phyloP scores from a whole-genome alignment of 1,140 invertebrate species.

The Pachypeltis micranthus region DNA sequence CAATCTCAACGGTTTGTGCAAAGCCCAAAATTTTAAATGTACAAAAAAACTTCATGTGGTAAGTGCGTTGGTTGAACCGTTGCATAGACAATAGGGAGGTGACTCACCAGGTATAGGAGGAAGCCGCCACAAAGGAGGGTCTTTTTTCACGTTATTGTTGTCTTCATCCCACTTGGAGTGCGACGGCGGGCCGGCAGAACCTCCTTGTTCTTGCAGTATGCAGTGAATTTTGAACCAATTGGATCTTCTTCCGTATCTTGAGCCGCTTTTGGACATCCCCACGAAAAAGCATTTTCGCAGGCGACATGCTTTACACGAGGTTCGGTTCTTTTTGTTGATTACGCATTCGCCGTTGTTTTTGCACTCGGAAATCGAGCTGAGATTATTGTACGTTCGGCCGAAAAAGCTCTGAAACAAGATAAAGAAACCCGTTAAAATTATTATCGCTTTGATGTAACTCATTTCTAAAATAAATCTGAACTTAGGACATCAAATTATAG shows the following conservation, averaged over 20 bases:
- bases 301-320: constrained; percentile 87
- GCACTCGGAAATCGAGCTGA: constrained; percentile 78
- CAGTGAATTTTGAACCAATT: constrained; percentile 11
- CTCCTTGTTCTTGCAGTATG: neutral
- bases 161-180: constrained; percentile 1
- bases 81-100: no score
- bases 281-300: constrained; percentile 82
- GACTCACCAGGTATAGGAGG: neutral
- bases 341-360: constrained; percentile 87
- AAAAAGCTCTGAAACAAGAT: constrained; percentile 83
- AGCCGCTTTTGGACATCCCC: constrained; percentile 88
- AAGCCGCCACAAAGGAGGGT: neutral
- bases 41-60: no score
- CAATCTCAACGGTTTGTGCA: no score
- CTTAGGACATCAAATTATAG: no score
- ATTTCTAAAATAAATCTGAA: no score
- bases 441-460: no score
- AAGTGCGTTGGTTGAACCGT: no score
- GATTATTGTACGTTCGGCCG: constrained; percentile 87
- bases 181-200: neutral
- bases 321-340: constrained; percentile 91
- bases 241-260: neutral
- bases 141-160: constrained; percentile 2
- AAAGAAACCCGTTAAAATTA: constrained; percentile 4
- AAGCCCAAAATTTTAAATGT: no score